Base-by-base conservation (phyloP, 2,113 vertebrate genomes). In the Aphyosemion australe region DNA sequence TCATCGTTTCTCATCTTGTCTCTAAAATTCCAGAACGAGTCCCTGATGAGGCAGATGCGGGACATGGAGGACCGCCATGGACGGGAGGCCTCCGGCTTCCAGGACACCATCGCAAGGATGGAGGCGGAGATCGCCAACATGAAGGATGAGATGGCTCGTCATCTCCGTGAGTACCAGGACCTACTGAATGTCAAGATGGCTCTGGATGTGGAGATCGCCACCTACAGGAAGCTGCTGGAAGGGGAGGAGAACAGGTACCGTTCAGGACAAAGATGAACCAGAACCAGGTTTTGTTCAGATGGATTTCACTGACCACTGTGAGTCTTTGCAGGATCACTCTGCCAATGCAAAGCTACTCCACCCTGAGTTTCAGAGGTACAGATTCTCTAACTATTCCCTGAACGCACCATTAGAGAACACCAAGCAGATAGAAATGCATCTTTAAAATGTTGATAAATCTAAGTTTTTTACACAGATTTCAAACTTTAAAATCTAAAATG, bases 171-270 rank as follows among this genome's bases (percentile, higher is more conserved):
- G 61, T 98, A 98, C 87, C 96, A 98, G 89, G 96, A 98, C 82
- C 90, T 98, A 79, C 94, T 98, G 72, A 97, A 98, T 0, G 90
- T 98, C 78, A 98, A 98, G 93, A 96, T 98, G 96, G 96, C 96
- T 0, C 90, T 98, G 83, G 96, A 98, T 0, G 91, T 98, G 79
- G 96, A 98, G 93, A 98, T 98, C 0, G 96, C 96, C 89, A 98
- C 96, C 15, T 98, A 98, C 91, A 94, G 96, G 83, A 98, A 98
- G 86, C 93, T 98, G 82, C 93, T 98, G 90, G 96, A 98, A 82
- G 97, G 97, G 50, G 97, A 98, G 88, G 97, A 98, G 88, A 97
- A 91, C 94, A 92, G 97, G 97, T 98, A 79, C 75, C 0, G 39
- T 26, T 12, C 12, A 8, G 8, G 14, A 32, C 15, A 21, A 26